Base-by-base conservation (phyloP, 2,113 vertebrate species). In the Melanerpes formicivorus region DNA sequence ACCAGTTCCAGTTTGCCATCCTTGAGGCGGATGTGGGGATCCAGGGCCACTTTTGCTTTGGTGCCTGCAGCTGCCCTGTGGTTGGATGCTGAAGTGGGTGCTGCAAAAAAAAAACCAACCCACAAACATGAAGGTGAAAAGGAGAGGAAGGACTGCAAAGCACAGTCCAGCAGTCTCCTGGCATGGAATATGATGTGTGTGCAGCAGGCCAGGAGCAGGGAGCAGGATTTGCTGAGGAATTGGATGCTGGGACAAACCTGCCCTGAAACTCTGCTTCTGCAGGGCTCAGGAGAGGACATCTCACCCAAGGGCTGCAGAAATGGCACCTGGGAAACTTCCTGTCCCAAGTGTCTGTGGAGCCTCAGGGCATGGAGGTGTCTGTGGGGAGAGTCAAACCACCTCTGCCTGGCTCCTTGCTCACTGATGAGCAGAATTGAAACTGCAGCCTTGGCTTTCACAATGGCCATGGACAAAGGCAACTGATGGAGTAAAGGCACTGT, bases 1-100 rank as follows among this genome's bases (percentile, higher is more conserved):
- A 99, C 99, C 98, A 99, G 90, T 82, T 99, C 98, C 37, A 99
- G 80, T 71, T 99, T 99, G 50, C 98, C 98, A 46, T 98, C 98
- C 95, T 98, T 98, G 90, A 99, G 98, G 8, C 99, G 97, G 66
- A 99, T 97, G 25, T 98, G 97, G 6, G 98, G 99, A 90, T 99
- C 98, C 96, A 99, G 96, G 0, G 98, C 97, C 65, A 99, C 98
- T 95, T 98, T 99, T 5, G 98, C 93, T 95, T 98, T 98, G 80
- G 92, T 73, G 40, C 86, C 93, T 9, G 97, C 66, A 48, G 96
- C 88, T 23, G 93, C 95, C 89, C 96, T 94, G 64, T 89, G 95
- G 74, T 86, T 98, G 88, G 98, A 97, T 67, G 94, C 86, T 3
- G 82, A 96, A 86, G 90, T 17, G 2, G 98, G 97, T 71, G 97